phyloP scores from a whole-genome alignment of 2,797 vertebrate species.

The Pipistrellus pygmaeus region DNA sequence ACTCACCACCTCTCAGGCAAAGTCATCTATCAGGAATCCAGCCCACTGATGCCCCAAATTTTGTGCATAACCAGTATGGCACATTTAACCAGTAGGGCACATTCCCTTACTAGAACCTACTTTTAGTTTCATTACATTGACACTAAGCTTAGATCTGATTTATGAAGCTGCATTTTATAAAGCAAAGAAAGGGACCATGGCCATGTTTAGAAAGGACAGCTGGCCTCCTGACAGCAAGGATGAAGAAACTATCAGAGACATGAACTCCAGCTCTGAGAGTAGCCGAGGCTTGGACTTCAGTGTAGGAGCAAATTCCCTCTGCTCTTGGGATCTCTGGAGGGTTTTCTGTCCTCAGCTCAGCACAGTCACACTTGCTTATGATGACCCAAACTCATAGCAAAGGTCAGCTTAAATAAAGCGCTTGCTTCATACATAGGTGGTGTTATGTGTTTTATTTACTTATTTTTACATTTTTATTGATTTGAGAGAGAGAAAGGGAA shows the following conservation, averaged over 20 bases:
- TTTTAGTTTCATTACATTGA: not conserved
- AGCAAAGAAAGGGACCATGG: not conserved
- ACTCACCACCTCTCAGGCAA: not conserved
- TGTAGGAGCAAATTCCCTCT: not conserved
- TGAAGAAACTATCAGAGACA: not conserved
- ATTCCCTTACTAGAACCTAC: not conserved
- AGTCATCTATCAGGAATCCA: not conserved
- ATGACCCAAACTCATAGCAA: not conserved
- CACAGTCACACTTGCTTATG: not conserved
- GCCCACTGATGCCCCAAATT: not conserved
- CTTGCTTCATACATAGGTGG: not conserved
- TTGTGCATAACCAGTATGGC: not conserved
- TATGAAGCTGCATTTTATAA: not conserved
- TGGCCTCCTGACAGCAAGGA: not conserved
- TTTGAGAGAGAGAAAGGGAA: not conserved
- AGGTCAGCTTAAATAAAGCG: not conserved
- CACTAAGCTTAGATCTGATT: not conserved
- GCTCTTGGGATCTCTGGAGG: not conserved
- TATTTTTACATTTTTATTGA: not conserved
- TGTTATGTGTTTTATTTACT: not conserved
- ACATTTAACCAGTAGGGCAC: not conserved
- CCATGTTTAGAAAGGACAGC: not conserved
- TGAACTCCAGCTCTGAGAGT: not conserved
- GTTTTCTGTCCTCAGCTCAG: not conserved
- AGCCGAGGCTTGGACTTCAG: not conserved